phyloP scores from a whole-genome alignment of 2,797 vertebrate genomes.

The Graptemys geographica region DNA sequence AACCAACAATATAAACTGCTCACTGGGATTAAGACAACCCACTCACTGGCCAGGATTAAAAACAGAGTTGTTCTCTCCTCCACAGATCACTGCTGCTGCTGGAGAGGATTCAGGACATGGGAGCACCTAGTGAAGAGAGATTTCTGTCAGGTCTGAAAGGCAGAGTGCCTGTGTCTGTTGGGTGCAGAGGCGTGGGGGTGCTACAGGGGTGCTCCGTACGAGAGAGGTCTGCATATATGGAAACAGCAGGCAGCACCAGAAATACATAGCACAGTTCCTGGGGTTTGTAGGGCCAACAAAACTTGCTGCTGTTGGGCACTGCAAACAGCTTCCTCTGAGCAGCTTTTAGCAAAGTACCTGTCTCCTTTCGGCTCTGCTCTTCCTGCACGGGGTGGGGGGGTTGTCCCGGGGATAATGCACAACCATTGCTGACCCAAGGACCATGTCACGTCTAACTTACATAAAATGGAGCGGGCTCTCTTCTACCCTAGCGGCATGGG shows the following conservation, averaged over 20 bases:
- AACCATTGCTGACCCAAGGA: neutral
- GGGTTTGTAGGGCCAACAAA: neutral
- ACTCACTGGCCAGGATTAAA: conserved; percentile 8
- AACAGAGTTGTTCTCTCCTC: neutral
- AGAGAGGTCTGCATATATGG: neutral
- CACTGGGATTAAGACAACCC: conserved; percentile 18
- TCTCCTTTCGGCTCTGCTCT: neutral
- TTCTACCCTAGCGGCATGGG: too few relatives aligned
- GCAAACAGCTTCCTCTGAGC: neutral
- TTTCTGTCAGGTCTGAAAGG: neutral
- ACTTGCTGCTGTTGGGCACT: neutral
- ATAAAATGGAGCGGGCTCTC: neutral
- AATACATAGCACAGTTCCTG: neutral
- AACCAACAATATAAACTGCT: conserved; percentile 25
- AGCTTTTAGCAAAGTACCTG: neutral
- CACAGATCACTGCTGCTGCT: accelerated
- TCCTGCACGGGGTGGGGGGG: neutral
- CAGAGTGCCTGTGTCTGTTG: neutral
- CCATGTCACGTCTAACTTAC: neutral
- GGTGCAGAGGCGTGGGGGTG: accelerated
- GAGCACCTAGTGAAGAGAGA: neutral
- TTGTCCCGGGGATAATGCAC: neutral
- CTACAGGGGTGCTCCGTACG: neutral
- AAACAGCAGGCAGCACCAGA: neutral
- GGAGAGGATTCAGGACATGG: neutral